A percentile compares a stretch with the other conserved stretches of the same genome.
Evolutionary conservation across 1,140 invertebrate genomes (phyloP).

Genomic region (Scaptomyza hsui): DNA sequence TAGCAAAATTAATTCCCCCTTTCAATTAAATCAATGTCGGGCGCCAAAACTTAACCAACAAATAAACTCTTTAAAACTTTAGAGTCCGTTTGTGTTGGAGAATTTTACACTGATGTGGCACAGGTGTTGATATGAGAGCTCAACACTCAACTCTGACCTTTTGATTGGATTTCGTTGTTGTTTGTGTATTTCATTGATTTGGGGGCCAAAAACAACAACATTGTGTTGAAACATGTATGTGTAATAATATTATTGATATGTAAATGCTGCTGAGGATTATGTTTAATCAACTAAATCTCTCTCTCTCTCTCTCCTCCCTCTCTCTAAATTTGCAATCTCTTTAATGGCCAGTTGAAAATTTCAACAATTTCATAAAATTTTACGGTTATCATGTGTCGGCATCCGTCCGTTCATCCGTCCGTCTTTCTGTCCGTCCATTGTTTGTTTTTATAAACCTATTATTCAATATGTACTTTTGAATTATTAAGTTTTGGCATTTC

Average conservation of each 20-base stretch:
- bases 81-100: too few species aligned
- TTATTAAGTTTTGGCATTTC: conserved; percentile 64
- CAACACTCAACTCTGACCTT: conserved; percentile 27
- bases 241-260: conserved; percentile 3
- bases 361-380: conserved; percentile 73
- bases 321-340: conserved; percentile 39
- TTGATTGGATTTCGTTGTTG: conserved; percentile 11
- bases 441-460: conserved; percentile 77
- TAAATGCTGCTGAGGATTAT: conserved; percentile 22
- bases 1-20: conserved; percentile 1
- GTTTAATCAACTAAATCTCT: conserved; percentile 24
- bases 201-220: conserved; percentile 25
- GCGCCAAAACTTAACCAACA: conserved; percentile 1
- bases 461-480: conserved; percentile 64
- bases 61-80: neutral
- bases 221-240: conserved; percentile 22
- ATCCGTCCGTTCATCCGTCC: conserved; percentile 1
- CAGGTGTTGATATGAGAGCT: conserved; percentile 33
- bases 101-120: conserved; percentile 10
- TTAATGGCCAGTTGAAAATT: conserved; percentile 55
- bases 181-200: conserved; percentile 27
- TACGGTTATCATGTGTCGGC: conserved; percentile 63
- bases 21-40: neutral
- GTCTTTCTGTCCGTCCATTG: conserved; percentile 33
- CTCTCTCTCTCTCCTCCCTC: neutral